Conservation (phyloP, 2,797 vertebrate genomes). For the Fistularia commersonii region DNA sequence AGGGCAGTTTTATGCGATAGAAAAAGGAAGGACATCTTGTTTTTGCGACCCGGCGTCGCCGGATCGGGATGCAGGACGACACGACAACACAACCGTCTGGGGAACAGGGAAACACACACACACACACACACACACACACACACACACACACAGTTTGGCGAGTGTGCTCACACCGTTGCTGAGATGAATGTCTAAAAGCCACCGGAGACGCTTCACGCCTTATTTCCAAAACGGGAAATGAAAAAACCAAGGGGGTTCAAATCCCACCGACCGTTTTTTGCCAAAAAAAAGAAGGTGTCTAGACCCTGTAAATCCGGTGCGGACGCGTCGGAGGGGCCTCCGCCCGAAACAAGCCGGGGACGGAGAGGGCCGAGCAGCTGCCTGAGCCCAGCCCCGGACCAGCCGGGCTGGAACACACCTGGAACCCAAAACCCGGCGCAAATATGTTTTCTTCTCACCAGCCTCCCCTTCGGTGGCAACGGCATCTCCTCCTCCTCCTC, state of each 20-base stretch:
- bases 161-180: constrained; percentile 40
- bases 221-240: constrained; percentile 43
- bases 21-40: constrained; percentile 67
- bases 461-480: constrained; percentile 53
- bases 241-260: constrained; percentile 36
- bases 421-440: constrained; percentile 36
- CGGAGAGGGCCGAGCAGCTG: constrained; percentile 64
- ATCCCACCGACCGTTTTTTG: constrained; percentile 40
- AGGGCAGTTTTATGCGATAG: constrained; percentile 63
- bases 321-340: constrained; percentile 40
- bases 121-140: constrained; percentile 20
- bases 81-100: too few species aligned
- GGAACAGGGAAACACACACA: not conserved
- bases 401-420: constrained; percentile 62
- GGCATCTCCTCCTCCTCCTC: constrained; percentile 32
- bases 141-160: constrained; percentile 44
- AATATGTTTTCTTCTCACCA: constrained; percentile 15
- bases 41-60: constrained; percentile 49
- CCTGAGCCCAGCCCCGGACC: constrained; percentile 69
- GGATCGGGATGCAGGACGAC: too few species aligned
- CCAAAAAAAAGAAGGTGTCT: constrained; percentile 48
- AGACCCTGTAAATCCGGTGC: constrained; percentile 61
- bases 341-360: constrained; percentile 39
- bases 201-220: constrained; percentile 43
- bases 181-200: constrained; percentile 46